Evolutionary conservation across 1,140 invertebrate species (phyloP).

Genomic region (Drosophila pectinifera): DNA sequence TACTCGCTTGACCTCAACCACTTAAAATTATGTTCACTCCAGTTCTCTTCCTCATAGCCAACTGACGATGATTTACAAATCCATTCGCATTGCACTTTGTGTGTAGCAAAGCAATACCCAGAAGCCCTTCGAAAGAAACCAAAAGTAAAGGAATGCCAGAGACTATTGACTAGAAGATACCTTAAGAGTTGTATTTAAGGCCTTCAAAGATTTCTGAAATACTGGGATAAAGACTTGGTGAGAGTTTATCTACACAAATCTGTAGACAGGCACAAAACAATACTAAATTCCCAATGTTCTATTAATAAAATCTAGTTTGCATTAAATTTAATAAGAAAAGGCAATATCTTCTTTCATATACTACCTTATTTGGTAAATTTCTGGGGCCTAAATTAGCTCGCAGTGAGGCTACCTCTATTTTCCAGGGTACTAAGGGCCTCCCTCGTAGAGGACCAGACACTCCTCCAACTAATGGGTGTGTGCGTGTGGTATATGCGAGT

Average conservation of each 20-base stretch:
- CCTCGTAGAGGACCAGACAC: constrained; percentile 29
- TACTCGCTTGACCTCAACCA: constrained; percentile 5
- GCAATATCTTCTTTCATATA: no score
- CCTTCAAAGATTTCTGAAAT: no score
- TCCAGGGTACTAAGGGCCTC: neutral
- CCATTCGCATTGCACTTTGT: constrained; percentile 24
- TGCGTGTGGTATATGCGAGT: constrained; percentile 41
- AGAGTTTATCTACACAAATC: no score
- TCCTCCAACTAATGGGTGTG: constrained; percentile 47
- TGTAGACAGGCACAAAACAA: no score
- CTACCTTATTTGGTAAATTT: no score
- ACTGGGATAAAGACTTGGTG: no score
- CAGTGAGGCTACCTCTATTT: neutral
- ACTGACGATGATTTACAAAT: constrained; percentile 23
- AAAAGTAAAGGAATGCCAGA: neutral
- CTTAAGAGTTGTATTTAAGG: neutral
- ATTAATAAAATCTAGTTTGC: no score
- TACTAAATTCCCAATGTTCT: no score
- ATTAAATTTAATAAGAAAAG: no score
- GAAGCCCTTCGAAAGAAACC: constrained; percentile 34
- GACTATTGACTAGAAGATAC: neutral
- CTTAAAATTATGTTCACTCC: constrained; percentile 46
- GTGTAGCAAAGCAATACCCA: constrained; percentile 54
- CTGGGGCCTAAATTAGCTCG: no score
- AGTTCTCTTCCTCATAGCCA: constrained; percentile 41